phyloP scores from a whole-genome alignment of 23 tunicate genomes.

The Ascidia mentula region DNA sequence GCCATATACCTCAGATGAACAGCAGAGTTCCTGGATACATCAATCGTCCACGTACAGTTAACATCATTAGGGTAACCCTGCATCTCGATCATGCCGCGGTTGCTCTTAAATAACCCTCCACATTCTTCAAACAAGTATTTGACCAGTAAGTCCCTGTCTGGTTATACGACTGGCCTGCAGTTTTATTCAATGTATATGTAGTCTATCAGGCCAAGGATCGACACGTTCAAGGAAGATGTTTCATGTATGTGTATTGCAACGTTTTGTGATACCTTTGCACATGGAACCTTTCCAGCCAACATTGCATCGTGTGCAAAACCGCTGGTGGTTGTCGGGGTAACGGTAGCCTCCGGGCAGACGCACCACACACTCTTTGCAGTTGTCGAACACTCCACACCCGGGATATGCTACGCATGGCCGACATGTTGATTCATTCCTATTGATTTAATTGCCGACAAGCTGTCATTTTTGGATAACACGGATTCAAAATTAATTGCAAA shows the following conservation, averaged over 20 bases:
- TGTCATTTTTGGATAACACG: too few relatives aligned
- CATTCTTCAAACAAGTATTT: too few relatives aligned
- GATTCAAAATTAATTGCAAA: too few relatives aligned
- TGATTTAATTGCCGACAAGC: too few relatives aligned
- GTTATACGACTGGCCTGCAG: too few relatives aligned
- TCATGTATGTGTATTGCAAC: too few relatives aligned
- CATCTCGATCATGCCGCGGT: background rate
- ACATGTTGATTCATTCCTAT: background rate
- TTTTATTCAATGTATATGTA: too few relatives aligned
- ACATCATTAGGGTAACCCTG: background rate
- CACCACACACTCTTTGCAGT: conserved; percentile 1
- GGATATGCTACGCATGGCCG: background rate
- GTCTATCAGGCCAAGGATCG: too few relatives aligned
- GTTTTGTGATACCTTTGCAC: background rate
- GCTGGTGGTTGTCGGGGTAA: conserved; percentile 5
- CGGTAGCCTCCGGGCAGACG: conserved; percentile 12
- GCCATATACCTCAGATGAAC: background rate
- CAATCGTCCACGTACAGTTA: conserved; percentile 2
- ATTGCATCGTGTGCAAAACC: background rate
- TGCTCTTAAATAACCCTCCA: background rate
- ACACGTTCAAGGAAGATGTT: too few relatives aligned
- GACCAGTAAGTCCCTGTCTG: too few relatives aligned
- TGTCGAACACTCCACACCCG: background rate
- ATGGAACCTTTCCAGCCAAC: background rate
- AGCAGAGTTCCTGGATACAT: background rate